Percentiles rank a stretch among this genome's conserved stretches.
Evolutionary conservation across 2,888 invertebrate genomes (phyloP).

Genomic region (Dorcus hopei): DNA sequence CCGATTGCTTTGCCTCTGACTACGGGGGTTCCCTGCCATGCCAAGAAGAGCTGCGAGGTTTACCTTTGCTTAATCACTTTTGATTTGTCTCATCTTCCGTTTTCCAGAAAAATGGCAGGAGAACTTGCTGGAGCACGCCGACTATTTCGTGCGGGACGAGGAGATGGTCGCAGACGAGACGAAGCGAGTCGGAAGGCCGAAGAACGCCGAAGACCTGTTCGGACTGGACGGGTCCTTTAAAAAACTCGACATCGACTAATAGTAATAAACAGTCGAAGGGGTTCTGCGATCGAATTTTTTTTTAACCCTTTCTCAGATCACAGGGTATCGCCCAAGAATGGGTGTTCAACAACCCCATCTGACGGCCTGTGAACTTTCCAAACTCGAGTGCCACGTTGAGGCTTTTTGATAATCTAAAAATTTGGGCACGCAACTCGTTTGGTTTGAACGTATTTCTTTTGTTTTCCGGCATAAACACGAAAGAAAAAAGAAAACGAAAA

Average conservation of each 20-base stretch:
- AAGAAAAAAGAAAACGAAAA: too few relatives aligned
- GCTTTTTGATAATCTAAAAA: too few relatives aligned
- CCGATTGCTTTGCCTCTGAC: constrained; percentile 59
- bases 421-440: too few relatives aligned
- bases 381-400: too few relatives aligned
- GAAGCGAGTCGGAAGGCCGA: constrained; percentile 60
- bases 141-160: constrained; percentile 51
- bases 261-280: too few relatives aligned
- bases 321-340: too few relatives aligned
- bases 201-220: constrained; percentile 57
- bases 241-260: constrained; percentile 65
- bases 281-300: neutral
- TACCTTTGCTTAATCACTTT: too few relatives aligned
- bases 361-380: too few relatives aligned
- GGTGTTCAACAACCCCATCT: too few relatives aligned
- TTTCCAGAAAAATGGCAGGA: constrained; percentile 25
- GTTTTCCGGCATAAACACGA: too few relatives aligned
- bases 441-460: too few relatives aligned
- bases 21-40: constrained; percentile 52
- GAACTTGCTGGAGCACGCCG: constrained; percentile 36
- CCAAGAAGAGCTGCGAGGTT: constrained; percentile 4
- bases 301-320: neutral
- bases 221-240: constrained; percentile 73
- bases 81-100: too few relatives aligned
- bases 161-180: constrained; percentile 56